These are phyloP conservation scores for Aradus depressus DNA, from an alignment of 2,888 invertebrate genomes.

Conservation along the genomic window DNA sequence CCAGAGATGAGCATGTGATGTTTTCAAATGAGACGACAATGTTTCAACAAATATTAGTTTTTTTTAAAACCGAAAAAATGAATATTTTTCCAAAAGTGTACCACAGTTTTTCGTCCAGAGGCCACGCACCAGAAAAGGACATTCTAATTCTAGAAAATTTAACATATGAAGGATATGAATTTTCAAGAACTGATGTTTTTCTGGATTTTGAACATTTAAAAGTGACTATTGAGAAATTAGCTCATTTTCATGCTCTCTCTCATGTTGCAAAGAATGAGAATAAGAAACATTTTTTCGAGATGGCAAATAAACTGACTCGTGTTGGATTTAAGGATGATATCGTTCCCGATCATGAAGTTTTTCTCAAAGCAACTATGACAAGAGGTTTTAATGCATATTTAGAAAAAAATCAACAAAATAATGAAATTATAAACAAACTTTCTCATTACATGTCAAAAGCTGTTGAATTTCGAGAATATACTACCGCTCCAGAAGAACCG, in stretches of 20 bases:
- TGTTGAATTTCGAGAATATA: neutral
- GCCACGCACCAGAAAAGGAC: constrained; percentile 15
- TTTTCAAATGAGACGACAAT: constrained; percentile 27
- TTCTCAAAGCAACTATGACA: neutral
- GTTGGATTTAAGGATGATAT: neutral
- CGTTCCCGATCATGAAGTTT: neutral
- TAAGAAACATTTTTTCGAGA: neutral
- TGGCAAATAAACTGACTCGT: neutral
- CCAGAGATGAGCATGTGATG: constrained; percentile 13
- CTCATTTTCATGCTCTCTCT: constrained; percentile 34
- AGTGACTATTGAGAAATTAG: constrained; percentile 30
- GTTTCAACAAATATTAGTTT: constrained; percentile 27
- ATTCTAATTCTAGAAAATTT: constrained; percentile 33
- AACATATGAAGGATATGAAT: constrained; percentile 29
- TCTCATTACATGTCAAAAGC: neutral
- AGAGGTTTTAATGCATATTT: neutral
- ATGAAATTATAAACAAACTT: too few relatives aligned
- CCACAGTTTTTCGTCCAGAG: constrained; percentile 19
- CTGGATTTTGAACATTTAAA: constrained; percentile 33
- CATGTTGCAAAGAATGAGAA: constrained; percentile 31
- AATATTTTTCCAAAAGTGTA: constrained; percentile 26
- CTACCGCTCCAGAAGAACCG: constrained; percentile 23
- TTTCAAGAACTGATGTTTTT: constrained; percentile 29
- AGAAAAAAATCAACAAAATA: too few relatives aligned
- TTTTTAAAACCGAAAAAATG: constrained; percentile 14